Conservation (phyloP, 2,113 vertebrate species). For the Lepus americanus region DNA sequence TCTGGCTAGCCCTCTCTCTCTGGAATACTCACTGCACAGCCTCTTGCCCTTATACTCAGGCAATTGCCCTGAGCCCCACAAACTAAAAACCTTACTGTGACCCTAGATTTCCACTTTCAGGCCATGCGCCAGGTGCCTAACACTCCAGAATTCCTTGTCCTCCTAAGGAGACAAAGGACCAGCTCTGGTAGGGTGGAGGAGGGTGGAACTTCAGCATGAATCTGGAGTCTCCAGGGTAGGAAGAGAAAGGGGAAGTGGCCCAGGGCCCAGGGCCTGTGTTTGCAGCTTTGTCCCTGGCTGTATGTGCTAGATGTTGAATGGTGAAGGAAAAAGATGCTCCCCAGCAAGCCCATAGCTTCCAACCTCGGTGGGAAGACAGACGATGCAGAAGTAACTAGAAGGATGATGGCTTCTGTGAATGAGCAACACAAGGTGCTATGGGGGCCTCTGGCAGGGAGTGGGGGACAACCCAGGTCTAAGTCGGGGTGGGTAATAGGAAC, state of each 20-base stretch:
- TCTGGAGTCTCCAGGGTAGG: not conserved
- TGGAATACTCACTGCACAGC: not conserved
- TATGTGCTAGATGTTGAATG: rapidly evolving
- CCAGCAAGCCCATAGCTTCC: not conserved
- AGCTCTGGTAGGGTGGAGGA: not conserved
- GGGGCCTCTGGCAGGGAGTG: not conserved
- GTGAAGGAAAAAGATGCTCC: not conserved
- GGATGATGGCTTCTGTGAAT: not conserved
- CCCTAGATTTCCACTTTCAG: not conserved
- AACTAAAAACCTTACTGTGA: not conserved
- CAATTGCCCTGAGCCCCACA: not conserved
- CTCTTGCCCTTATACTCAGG: not conserved
- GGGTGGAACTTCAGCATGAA: not conserved
- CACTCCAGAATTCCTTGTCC: not conserved
- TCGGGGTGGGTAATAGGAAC: not conserved
- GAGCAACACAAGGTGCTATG: not conserved
- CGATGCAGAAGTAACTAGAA: not conserved
- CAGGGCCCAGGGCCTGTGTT: not conserved
- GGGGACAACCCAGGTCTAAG: not conserved
- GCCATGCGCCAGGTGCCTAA: not conserved
- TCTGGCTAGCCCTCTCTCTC: not conserved
- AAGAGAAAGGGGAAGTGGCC: not conserved
- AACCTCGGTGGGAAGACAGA: not conserved
- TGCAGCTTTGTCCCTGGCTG: not conserved
- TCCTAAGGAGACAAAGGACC: not conserved